Conservation (phyloP, 1,140 invertebrate species). For the Neodiprion pinetum region DNA sequence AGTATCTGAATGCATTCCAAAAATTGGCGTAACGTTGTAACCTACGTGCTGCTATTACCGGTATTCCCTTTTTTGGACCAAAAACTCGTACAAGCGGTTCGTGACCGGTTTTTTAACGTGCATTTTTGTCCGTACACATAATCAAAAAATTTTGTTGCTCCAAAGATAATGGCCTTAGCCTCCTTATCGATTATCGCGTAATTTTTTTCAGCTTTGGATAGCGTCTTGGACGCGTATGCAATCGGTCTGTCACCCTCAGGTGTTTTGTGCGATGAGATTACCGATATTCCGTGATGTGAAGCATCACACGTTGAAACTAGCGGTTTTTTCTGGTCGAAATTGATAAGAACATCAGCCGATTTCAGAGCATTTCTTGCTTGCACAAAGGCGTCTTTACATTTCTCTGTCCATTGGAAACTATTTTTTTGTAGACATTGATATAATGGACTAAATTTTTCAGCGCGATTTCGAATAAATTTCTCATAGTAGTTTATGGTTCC, state of each 20-base stretch:
- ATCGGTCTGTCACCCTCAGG: conserved; percentile 22
- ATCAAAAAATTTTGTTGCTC: conserved; percentile 58
- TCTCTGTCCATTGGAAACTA: conserved; percentile 29
- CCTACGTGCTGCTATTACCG: conserved; percentile 34
- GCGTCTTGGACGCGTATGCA: conserved; percentile 38
- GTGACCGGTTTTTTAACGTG: conserved; percentile 57
- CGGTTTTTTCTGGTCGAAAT: conserved; percentile 29
- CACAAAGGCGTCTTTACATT: conserved; percentile 15
- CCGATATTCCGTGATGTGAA: conserved; percentile 28
- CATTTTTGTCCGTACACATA: conserved; percentile 53
- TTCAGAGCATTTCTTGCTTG: conserved; percentile 24
- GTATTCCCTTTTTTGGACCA: conserved; percentile 42
- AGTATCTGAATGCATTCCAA: conserved; percentile 25
- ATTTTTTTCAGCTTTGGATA: conserved; percentile 41
- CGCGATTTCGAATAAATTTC: conserved; percentile 43
- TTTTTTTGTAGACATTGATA: conserved; percentile 29
- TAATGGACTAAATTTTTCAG: conserved; percentile 28
- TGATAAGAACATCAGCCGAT: conserved; percentile 30
- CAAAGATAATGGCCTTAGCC: conserved; percentile 56
- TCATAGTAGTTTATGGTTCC: conserved; percentile 48
- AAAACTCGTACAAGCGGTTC: conserved; percentile 60
- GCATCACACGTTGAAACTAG: conserved; percentile 28
- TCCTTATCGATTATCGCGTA: conserved; percentile 63
- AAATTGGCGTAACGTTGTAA: conserved; percentile 21
- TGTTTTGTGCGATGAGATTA: conserved; percentile 20